phyloP scores from a whole-genome alignment of 64 coral and sea anemone species.

The Cladopsammia gracilis region DNA sequence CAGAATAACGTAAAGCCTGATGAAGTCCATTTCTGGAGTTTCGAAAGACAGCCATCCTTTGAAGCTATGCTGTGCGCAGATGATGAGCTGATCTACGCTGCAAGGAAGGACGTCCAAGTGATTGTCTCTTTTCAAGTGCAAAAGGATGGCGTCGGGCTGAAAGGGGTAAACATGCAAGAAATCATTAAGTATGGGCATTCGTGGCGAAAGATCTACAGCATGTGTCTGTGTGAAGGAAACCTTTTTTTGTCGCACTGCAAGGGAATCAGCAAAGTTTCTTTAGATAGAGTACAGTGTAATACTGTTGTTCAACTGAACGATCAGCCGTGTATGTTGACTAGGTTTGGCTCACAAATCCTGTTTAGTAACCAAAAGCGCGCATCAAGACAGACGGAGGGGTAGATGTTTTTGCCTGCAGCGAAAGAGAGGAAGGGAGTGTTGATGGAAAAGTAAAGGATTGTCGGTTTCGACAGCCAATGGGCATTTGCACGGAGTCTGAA shows the following conservation, averaged over 20 bases:
- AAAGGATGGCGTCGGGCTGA: slow-evolving; percentile 68
- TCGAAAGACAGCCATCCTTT: neutral
- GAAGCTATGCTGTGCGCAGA: slow-evolving; percentile 30
- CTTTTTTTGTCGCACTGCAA: slow-evolving; percentile 44
- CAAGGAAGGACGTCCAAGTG: neutral
- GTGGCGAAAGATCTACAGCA: slow-evolving; percentile 54
- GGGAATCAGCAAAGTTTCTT: slow-evolving; percentile 21
- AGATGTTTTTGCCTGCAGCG: slow-evolving; percentile 8
- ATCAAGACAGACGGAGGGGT: neutral
- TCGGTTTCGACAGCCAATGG: slow-evolving; percentile 26
- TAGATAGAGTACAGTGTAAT: slow-evolving; percentile 19
- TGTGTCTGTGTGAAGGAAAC: slow-evolving; percentile 43
- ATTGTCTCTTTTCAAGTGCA: slow-evolving; percentile 49
- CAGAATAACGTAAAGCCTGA: neutral
- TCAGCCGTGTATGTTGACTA: slow-evolving; percentile 37
- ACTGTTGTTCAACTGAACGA: slow-evolving; percentile 4
- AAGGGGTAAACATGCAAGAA: slow-evolving; percentile 9
- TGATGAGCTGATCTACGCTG: slow-evolving; percentile 49
- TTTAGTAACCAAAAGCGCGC: slow-evolving; percentile 36
- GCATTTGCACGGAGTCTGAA: slow-evolving; percentile 35
- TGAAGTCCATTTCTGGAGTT: slow-evolving; percentile 39
- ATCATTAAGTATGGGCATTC: neutral
- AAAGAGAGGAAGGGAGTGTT: slow-evolving; percentile 20
- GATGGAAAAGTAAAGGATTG: slow-evolving; percentile 22
- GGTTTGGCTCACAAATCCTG: slow-evolving; percentile 30